Conservation (phyloP, 2,113 vertebrate genomes). For the Myotis brandtii region DNA sequence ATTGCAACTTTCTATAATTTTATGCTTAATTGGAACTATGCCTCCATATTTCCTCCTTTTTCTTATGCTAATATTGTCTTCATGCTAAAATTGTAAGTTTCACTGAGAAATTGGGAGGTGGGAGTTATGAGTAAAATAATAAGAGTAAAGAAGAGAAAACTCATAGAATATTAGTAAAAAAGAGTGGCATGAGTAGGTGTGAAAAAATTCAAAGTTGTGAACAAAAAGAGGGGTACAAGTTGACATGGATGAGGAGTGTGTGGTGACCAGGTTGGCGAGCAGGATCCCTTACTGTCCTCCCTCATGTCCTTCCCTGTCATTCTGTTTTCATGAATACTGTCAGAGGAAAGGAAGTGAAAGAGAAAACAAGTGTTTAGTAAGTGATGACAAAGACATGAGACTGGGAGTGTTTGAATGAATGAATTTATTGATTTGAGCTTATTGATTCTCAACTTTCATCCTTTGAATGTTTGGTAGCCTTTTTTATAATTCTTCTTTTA, state of each 20-base stretch:
- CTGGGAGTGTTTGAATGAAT: background rate
- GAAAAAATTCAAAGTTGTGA: background rate
- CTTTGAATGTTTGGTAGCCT: background rate
- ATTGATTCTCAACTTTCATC: background rate
- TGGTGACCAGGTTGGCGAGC: background rate
- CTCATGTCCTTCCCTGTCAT: background rate
- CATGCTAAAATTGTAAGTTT: background rate
- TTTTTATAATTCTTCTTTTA: background rate
- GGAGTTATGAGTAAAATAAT: background rate
- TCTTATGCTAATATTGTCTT: background rate
- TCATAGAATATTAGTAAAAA: background rate
- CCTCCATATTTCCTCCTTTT: background rate
- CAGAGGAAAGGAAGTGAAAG: background rate
- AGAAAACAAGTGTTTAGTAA: background rate
- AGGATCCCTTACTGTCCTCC: background rate
- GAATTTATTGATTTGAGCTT: background rate
- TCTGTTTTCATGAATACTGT: background rate
- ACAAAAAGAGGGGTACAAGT: background rate
- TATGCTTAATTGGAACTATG: background rate
- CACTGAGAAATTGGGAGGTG: background rate
- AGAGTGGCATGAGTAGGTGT: background rate
- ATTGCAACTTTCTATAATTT: background rate
- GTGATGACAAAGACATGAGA: background rate
- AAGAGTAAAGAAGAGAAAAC: background rate
- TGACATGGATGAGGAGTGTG: rapidly evolving